Percentiles rank a stretch among this genome's conserved stretches.
These are phyloP conservation scores for Botia kubotai DNA, from an alignment of 2,797 vertebrate genomes.

Conservation along the genomic window DNA sequence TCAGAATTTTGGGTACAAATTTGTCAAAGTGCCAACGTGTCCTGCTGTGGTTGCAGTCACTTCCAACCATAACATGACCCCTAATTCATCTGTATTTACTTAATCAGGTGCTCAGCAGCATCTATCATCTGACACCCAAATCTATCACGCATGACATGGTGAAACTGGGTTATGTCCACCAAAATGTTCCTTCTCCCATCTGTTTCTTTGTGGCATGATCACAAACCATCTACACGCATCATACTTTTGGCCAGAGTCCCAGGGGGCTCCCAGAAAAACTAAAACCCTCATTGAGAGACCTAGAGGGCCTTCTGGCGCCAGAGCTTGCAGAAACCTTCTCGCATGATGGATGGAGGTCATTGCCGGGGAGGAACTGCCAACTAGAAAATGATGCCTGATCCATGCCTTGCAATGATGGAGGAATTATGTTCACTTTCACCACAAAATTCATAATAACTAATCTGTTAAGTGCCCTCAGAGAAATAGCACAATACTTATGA, in stretches of 20 bases:
- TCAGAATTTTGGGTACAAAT: too few relatives aligned
- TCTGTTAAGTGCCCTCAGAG: neutral
- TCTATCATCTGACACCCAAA: conserved; percentile 32
- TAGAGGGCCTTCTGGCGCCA: conserved; percentile 54
- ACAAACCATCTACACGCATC: conserved; percentile 53
- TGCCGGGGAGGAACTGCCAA: conserved; percentile 31
- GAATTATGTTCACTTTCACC: conserved; percentile 40
- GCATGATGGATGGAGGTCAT: conserved; percentile 58
- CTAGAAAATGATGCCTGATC: conserved; percentile 33
- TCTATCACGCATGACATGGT: conserved; percentile 38
- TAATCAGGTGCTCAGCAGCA: neutral
- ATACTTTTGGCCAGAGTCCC: conserved; percentile 58
- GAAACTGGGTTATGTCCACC: conserved; percentile 40
- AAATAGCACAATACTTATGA: conserved; percentile 12
- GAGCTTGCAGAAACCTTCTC: conserved; percentile 52
- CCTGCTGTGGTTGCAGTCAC: neutral
- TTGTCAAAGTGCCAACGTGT: too few relatives aligned
- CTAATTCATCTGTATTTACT: conserved; percentile 1
- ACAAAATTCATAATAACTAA: conserved; percentile 35
- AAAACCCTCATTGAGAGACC: conserved; percentile 56
- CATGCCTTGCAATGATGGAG: conserved; percentile 27
- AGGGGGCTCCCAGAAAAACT: conserved; percentile 49
- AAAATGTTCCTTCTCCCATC: conserved; percentile 37
- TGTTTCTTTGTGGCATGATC: conserved; percentile 45
- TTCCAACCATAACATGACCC: neutral